These are phyloP conservation scores for Squalus acanthias DNA, from an alignment of 2,797 vertebrate genomes.

Conservation along the genomic window DNA sequence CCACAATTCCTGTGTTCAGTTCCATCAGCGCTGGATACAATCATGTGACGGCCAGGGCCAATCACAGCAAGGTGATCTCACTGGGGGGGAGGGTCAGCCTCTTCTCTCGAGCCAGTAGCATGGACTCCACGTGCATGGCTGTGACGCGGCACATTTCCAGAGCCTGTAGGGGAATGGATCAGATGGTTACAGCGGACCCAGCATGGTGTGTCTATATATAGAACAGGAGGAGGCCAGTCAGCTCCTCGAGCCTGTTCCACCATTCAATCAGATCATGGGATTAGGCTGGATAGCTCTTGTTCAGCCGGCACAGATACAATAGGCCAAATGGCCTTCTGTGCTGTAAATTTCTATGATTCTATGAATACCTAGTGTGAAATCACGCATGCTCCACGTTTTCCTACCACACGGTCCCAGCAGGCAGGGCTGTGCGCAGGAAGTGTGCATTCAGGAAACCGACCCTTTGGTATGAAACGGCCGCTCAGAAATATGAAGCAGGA, in stretches of 20 bases:
- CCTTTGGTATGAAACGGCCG: too few relatives aligned
- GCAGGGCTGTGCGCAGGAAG: not conserved
- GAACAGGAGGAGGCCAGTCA: not conserved
- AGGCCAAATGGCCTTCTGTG: too few relatives aligned
- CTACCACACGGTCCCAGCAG: not conserved
- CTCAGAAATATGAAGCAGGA: not conserved
- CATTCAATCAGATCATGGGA: not conserved
- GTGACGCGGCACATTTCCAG: conserved; percentile 88
- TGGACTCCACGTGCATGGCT: conserved; percentile 84
- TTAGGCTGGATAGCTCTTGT: too few relatives aligned
- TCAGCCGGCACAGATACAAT: too few relatives aligned
- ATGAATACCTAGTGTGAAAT: too few relatives aligned
- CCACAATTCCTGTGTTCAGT: not conserved
- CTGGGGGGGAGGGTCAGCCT: conserved; percentile 85
- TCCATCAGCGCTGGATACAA: not conserved
- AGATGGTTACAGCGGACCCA: not conserved
- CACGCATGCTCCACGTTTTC: not conserved
- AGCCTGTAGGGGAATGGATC: conserved; percentile 59
- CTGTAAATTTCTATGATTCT: too few relatives aligned
- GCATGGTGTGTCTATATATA: not conserved
- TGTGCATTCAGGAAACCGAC: not conserved
- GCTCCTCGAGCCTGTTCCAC: not conserved
- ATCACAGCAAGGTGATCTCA: conserved; percentile 88
- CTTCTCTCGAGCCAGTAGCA: conserved; percentile 81
- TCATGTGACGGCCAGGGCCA: not conserved